Base-by-base conservation (phyloP, 2,888 invertebrate species). In the Piscicola geometra region DNA sequence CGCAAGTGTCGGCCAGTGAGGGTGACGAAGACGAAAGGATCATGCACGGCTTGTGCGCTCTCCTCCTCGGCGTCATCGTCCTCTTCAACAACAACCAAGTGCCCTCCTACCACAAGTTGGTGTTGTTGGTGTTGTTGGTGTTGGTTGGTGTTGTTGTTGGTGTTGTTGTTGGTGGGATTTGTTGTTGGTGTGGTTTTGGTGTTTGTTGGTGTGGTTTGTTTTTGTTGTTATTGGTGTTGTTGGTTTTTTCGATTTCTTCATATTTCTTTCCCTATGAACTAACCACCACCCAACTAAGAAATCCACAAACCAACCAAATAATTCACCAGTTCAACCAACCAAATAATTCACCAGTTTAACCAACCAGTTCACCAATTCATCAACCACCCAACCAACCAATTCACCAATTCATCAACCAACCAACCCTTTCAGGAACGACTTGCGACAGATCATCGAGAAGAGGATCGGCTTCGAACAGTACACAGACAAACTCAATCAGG, bases 1-100 rank as follows among this genome's bases (percentile, higher is more conserved):
- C 86, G 0, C 86, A 86, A 81, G 84, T 86, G 68, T 85, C 86
- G 36, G 84, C 87, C n/a, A 85, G 86, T 88, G 96, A 95, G 81
- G 92, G 93, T 78, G 97, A 97, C 84, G 92, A 94, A 81, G 91
- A 92, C 84, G 97, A 96, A 84, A 90, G 90, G 82, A 87, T 97
- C 33, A 88, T 96, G 56, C 92, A 93, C 83, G 94, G 94, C 1
- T 88, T 95, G 79, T 92, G 93, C 83, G 94, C 98, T 0, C 93
- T 97, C 84, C 88, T 97, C 1, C 90, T 99, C 83, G 97, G 95
- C 0, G 88, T 97, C 75, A 94, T 95, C 85, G 90, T 97, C 68
- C 80, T 83, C 41, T 83, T 79, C 79, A 85, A 85, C 80, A 82
- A 82, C 80, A 84, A 85, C 73, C 82, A 84, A 76, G 83, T 83